Evolutionary conservation across 1,140 invertebrate species (phyloP), one percentile per base, ranked within the genome.

Genomic region (Homarus americanus): DNA sequence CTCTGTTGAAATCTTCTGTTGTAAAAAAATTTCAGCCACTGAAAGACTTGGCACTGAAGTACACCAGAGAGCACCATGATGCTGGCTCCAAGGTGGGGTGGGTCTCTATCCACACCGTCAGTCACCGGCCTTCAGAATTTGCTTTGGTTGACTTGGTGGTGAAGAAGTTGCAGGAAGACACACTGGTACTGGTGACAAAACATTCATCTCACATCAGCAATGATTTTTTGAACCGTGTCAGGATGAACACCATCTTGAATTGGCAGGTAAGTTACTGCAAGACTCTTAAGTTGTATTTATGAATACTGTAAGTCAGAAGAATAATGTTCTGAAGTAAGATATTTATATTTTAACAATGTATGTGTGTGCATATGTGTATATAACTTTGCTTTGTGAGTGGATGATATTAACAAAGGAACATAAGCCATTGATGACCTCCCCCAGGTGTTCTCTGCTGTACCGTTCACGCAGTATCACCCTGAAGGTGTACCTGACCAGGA

Each of bases 391-490:
- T 41, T 32, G n/a, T 79, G n/a, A 79, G 15, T 49, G 32, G 9
- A 79, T 20, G 1, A n/a, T 49, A 15, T 44, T 28, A 40, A 10
- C 38, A 36, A 44, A 28, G 20, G 12, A 20, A 79, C 15, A 20
- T 28, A 36, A 38, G 15, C 24, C 3, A 80, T 40, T 28, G 15
- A 7, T 28, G 32, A 66, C 53, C 15, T 44, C 75, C 7, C n/a
- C 36, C 79, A 89, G 87, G 87, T 89, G 44, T 89, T 89, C 49
- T 89, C 87, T 7, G 49, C 87, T 5, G 63, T 89, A 5, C 87
- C 87, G 24, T 89, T 89, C 40, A 82, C 87, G 24, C 87, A 82
- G 38, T 89, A 89, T n/a, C 87, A 89, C 53, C 87, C 87, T 24
- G 79, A 82, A 32, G 73, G 40, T 17, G 87, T 89, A 20, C 28